Base-by-base conservation (phyloP, 2,888 invertebrate genomes). In the Agrenia bidenticulata region DNA sequence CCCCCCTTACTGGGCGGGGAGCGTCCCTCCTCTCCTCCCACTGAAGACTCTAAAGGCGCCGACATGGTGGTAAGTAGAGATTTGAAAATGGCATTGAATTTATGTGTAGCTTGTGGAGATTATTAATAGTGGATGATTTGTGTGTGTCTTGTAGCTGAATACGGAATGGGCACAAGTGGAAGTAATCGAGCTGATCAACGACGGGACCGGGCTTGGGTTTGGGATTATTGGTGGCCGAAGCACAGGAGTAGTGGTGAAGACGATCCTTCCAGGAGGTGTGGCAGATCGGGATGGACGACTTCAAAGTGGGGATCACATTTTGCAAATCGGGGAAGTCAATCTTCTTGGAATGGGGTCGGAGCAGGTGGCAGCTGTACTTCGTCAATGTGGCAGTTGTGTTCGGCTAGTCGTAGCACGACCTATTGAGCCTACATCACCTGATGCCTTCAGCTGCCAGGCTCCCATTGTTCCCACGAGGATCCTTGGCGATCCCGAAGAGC, bases 151-250 rank as follows among this genome's bases (percentile, higher is more conserved):
- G 78, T 84, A 94, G 87, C 86, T 98, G 84, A 96, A 93, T 83
- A 97, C 97, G 81, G 98, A 98, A 86, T 98, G 96, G 96, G 95
- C 95, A 78, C 97, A 98, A 86, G 94, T 99, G 77, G 97, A 99
- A 84, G 92, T 96, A 66, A 94, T 99, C 77, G 96, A 98, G 80
- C 84, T 99, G 72, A 89, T 95, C 53, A 98, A 98, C 81, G 98
- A 98, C 85, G 97, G 96, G 69, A 92, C 94, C 66, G 97, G 97
- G 32, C 86, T 99, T 76, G 99, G 99, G 42, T 99, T 99, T 83
- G 99, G 98, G 77, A 99, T 99, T 78, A 96, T 99, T 78, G 98
- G 98, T 24, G 93, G 92, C 56, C 87, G 96, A 77, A 94, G 94
- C 75, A 96, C 97, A 74, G 98, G 99, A 5, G 98, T 99, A n/a